Conservation (phyloP, 2,797 vertebrate species). For the Onychomys arenicola region DNA sequence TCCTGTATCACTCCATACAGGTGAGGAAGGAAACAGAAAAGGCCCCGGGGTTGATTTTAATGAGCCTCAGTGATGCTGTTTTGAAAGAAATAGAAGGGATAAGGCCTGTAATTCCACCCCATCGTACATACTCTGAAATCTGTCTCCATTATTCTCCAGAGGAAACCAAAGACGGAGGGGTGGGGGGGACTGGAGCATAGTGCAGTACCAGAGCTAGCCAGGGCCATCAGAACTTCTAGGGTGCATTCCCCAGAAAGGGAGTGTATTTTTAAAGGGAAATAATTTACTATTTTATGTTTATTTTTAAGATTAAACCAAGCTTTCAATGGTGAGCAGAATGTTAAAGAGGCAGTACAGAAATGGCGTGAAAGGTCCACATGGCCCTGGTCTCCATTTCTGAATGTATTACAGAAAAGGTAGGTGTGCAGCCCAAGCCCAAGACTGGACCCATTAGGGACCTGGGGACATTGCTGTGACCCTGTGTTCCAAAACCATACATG, state of each 20-base stretch:
- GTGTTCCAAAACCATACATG: background rate
- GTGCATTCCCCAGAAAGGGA: background rate
- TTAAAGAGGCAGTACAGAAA: background rate
- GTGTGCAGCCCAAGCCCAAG: accelerated
- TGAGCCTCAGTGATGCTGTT: background rate
- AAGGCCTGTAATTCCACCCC: background rate
- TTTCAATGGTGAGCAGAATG: background rate
- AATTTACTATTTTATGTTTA: background rate
- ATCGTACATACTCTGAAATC: accelerated
- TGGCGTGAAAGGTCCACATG: background rate
- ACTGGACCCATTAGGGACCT: background rate
- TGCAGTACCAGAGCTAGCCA: background rate
- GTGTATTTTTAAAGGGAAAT: background rate
- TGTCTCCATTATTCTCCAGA: background rate
- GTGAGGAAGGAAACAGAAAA: background rate
- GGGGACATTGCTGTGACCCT: background rate
- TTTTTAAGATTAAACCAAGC: background rate
- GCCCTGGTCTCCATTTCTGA: background rate
- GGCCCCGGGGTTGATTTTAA: background rate
- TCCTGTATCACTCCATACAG: background rate
- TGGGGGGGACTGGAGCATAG: background rate
- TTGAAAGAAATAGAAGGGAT: background rate
- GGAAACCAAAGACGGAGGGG: background rate
- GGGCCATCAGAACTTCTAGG: background rate
- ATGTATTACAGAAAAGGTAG: background rate